Evolutionary conservation across 2,113 vertebrate species (phyloP).

Genomic region (Excalfactoria chinensis): DNA sequence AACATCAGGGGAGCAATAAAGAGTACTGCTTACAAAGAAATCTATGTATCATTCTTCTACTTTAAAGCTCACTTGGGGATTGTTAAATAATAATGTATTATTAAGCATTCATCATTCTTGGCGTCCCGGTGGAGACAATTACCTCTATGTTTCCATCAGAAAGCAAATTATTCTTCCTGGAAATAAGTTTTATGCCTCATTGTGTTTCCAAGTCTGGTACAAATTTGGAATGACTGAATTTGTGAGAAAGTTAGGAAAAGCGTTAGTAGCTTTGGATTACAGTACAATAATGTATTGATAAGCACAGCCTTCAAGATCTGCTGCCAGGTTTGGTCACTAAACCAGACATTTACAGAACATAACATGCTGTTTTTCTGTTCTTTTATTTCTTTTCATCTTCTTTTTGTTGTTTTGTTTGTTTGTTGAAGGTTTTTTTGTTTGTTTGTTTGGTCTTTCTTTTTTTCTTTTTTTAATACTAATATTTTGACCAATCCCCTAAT

Average conservation of each 20-base stretch:
- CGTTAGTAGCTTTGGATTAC: background rate
- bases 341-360: background rate
- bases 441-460: background rate
- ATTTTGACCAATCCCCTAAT: background rate
- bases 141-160: slow-evolving; percentile 20
- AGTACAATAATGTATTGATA: background rate
- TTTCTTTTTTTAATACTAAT: background rate
- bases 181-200: background rate
- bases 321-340: background rate
- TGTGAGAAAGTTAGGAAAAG: background rate
- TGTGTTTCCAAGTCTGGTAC: background rate
- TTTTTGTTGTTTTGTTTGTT: background rate
- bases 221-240: background rate
- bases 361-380: background rate
- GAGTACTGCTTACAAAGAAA: slow-evolving; percentile 26
- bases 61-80: slow-evolving; percentile 41
- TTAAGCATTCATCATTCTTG: background rate
- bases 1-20: slow-evolving; percentile 55
- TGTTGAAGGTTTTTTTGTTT: no score
- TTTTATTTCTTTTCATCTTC: background rate
- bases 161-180: background rate
- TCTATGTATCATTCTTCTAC: background rate
- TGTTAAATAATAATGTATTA: slow-evolving; percentile 34
- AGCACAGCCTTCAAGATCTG: background rate
- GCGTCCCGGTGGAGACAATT: slow-evolving; percentile 50